Evolutionary conservation across 2,888 invertebrate genomes (phyloP).

Genomic region (Trichacis sp.): DNA sequence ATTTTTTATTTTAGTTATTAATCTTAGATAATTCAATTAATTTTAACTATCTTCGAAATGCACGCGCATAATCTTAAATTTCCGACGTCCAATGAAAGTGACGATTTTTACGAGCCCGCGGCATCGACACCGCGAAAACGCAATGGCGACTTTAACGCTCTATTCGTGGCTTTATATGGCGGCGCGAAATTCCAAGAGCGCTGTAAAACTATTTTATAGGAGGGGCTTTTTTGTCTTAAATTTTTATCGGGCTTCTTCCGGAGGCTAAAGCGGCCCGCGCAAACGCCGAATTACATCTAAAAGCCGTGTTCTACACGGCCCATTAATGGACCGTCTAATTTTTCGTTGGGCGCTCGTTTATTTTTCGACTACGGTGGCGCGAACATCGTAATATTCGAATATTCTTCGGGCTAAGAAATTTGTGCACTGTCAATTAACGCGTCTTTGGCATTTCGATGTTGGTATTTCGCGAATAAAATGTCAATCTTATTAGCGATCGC

Average conservation of each 20-base stretch:
- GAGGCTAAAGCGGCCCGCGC: conserved; percentile 43
- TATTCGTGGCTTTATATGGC: conserved; percentile 56
- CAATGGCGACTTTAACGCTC: conserved; percentile 43
- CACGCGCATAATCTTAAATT: too few relatives aligned
- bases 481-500: conserved; percentile 8
- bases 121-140: conserved; percentile 38
- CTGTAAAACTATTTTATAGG: conserved; percentile 68
- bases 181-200: conserved; percentile 65
- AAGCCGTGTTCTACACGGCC: conserved; percentile 61
- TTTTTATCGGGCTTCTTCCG: conserved; percentile 25
- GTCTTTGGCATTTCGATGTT: too few relatives aligned
- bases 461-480: too few relatives aligned
- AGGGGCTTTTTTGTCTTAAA: conserved; percentile 53
- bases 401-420: background rate
- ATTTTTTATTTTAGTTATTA: too few relatives aligned
- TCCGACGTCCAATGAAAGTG: conserved; percentile 45
- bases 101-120: conserved; percentile 33
- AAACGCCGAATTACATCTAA: conserved; percentile 62
- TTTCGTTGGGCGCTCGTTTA: conserved; percentile 26
- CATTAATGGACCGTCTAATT: conserved; percentile 43
- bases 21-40: too few relatives aligned
- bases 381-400: conserved; percentile 8
- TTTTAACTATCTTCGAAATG: too few relatives aligned
- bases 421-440: conserved; percentile 28
- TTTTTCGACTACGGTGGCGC: conserved; percentile 26